These are phyloP conservation scores for Sinocyclocheilus maitianheensis DNA, from an alignment of 2,113 vertebrate genomes.

Conservation along the genomic window DNA sequence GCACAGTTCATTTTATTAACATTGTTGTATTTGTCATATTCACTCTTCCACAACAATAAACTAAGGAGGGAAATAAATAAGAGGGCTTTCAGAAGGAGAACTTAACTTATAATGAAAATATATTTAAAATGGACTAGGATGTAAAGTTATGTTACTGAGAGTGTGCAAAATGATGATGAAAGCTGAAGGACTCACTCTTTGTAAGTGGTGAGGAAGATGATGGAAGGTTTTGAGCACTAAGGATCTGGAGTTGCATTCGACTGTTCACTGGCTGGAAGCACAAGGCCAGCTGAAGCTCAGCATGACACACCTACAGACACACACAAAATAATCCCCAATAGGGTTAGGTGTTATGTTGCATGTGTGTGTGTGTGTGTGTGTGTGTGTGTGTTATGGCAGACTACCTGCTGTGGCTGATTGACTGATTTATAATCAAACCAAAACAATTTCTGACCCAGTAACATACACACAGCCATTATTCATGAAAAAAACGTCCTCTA, in stretches of 20 bases:
- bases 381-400: neutral
- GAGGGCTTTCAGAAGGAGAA: neutral
- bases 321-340: neutral
- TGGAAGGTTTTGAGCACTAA: slow-evolving; percentile 87
- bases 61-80: neutral
- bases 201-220: slow-evolving; percentile 81
- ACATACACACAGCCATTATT: slow-evolving; percentile 42
- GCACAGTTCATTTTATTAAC: neutral
- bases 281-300: slow-evolving; percentile 87
- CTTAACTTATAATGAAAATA: neutral
- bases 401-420: neutral
- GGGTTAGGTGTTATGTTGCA: neutral
- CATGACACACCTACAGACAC: slow-evolving; percentile 76
- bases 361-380: neutral
- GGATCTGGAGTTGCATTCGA: slow-evolving; percentile 91
- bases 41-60: neutral
- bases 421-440: neutral
- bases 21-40: neutral
- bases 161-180: neutral
- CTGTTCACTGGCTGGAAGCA: slow-evolving; percentile 94
- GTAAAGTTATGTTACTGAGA: neutral
- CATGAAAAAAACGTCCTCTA: slow-evolving; percentile 14
- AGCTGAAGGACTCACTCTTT: slow-evolving; percentile 75
- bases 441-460: slow-evolving; percentile 19
- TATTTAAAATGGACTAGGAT: neutral